phyloP scores from a whole-genome alignment of 2,888 invertebrate genomes.

The Monochamus alternatus region DNA sequence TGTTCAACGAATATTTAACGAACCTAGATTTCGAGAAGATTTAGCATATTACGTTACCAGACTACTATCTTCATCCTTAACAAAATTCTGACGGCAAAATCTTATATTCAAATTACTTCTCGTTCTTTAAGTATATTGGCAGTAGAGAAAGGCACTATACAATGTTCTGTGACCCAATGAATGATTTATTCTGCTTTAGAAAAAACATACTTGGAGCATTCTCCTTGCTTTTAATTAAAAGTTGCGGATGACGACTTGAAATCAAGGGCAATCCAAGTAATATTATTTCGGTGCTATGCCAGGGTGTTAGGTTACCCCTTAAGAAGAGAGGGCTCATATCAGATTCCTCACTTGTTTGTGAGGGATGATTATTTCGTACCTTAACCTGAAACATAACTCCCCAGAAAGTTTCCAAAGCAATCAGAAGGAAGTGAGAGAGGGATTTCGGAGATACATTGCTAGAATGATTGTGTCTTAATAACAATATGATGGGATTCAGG shows the following conservation, averaged over 20 bases:
- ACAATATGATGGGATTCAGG: not conserved
- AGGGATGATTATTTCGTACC: constrained; percentile 13
- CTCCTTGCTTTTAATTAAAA: not conserved
- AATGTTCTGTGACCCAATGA: too few relatives aligned
- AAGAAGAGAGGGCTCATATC: not conserved
- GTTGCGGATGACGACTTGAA: not conserved
- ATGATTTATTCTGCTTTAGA: too few relatives aligned
- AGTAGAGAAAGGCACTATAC: too few relatives aligned
- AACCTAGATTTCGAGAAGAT: too few relatives aligned
- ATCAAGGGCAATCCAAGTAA: not conserved
- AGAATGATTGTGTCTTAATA: constrained; percentile 10
- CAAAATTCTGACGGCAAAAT: too few relatives aligned
- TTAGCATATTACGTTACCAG: too few relatives aligned
- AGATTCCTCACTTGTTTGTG: constrained; percentile 8
- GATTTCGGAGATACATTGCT: constrained; percentile 1
- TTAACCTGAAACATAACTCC: constrained; percentile 5
- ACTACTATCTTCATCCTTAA: too few relatives aligned
- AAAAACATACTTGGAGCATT: not conserved
- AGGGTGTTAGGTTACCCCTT: constrained; percentile 7
- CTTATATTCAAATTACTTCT: too few relatives aligned
- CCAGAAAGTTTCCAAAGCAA: constrained; percentile 8
- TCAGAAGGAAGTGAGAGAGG: not conserved
- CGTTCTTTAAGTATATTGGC: too few relatives aligned
- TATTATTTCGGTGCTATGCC: not conserved
- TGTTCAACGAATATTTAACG: too few relatives aligned